Percentiles rank a stretch among this genome's conserved stretches.
Conservation (phyloP, 2,797 vertebrate genomes). For the Coracias cyanogaster region DNA sequence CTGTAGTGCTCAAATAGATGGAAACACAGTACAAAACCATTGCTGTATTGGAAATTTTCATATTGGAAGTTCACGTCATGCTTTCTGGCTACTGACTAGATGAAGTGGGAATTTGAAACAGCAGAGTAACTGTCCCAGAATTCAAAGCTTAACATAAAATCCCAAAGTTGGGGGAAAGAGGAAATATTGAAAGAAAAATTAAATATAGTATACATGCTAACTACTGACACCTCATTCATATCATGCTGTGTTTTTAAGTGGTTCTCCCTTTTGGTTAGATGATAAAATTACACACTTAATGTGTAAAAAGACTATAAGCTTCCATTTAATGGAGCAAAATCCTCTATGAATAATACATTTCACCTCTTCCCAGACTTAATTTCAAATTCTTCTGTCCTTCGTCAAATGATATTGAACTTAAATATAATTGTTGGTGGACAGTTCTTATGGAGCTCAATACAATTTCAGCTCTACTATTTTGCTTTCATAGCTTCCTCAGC, state of each 20-base stretch:
- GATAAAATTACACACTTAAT: neutral
- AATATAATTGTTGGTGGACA: neutral
- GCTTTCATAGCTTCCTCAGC: neutral
- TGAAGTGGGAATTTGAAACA: constrained; percentile 61
- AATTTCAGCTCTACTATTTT: neutral
- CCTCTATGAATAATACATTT: neutral
- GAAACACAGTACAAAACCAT: neutral
- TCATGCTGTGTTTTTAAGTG: neutral
- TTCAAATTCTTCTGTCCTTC: neutral
- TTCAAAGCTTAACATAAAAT: neutral
- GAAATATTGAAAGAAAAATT: neutral
- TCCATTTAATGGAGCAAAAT: neutral
- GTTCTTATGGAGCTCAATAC: neutral
- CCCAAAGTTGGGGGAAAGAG: rapidly evolving
- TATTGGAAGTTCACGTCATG: neutral
- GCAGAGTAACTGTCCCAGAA: neutral
- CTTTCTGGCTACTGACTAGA: constrained; percentile 21
- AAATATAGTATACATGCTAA: neutral
- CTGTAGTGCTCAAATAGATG: neutral
- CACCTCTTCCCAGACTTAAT: neutral
- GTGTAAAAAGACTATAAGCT: neutral
- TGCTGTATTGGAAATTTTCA: constrained; percentile 7
- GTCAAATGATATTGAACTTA: neutral
- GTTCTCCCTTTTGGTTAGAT: neutral
- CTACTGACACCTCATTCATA: neutral